These are phyloP conservation scores for Eurytoma californica DNA, from an alignment of 2,888 invertebrate species.

Conservation along the genomic window DNA sequence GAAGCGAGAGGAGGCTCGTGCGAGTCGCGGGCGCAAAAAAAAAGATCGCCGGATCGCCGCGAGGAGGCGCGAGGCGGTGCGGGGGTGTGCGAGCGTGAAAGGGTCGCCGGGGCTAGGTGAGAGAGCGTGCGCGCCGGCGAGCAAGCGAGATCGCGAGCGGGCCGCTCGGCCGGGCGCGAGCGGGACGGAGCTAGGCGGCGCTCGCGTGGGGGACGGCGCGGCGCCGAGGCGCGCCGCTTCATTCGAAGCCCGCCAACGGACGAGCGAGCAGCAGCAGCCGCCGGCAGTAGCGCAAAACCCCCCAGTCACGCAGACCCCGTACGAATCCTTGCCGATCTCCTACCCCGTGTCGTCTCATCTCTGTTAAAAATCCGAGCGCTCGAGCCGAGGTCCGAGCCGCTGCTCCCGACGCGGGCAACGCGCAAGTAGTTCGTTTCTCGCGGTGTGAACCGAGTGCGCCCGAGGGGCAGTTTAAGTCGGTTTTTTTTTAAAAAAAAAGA, in stretches of 20 bases:
- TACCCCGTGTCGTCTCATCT: neutral
- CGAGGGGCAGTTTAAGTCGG: too few relatives aligned
- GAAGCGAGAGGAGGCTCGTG: neutral
- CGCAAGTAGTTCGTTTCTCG: neutral
- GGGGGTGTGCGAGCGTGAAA: neutral
- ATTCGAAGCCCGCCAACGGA: constrained; percentile 75
- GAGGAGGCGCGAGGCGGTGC: neutral
- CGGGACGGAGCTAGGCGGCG: constrained; percentile 1
- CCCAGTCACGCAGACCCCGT: neutral
- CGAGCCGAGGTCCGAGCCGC: neutral
- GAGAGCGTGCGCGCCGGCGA: constrained; percentile 41
- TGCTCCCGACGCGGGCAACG: neutral
- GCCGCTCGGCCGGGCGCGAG: constrained; percentile 39
- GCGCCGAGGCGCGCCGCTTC: constrained; percentile 57
- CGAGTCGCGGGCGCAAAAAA: neutral
- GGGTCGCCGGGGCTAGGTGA: constrained; percentile 7
- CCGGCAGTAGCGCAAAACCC: neutral
- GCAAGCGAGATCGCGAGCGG: constrained; percentile 51
- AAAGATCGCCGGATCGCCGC: neutral
- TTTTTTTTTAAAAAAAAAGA: too few relatives aligned
- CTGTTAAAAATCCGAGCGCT: neutral
- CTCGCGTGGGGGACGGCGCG: constrained; percentile 48
- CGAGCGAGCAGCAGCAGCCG: constrained; percentile 68
- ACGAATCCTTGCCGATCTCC: neutral
- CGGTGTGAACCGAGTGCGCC: neutral